Conservation (phyloP, 2,113 vertebrate genomes). For the Excalfactoria chinensis region DNA sequence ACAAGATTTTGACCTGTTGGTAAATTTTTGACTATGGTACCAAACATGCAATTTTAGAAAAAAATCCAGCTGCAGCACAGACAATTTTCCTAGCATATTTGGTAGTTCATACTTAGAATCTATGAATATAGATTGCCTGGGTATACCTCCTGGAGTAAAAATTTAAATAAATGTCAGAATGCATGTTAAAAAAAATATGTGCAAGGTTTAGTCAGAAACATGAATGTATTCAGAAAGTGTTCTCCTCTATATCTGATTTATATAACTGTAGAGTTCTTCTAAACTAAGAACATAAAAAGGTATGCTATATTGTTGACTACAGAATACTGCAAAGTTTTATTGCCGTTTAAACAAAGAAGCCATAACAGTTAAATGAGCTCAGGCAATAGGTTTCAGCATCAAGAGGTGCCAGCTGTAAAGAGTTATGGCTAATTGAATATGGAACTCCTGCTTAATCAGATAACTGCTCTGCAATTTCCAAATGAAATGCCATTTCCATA, state of each 20-base stretch:
- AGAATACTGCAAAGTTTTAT: constrained; percentile 86
- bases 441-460: constrained; percentile 88
- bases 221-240: constrained; percentile 75
- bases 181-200: constrained; percentile 66
- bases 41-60: background rate
- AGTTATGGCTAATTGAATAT: constrained; percentile 90
- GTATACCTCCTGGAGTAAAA: constrained; percentile 54
- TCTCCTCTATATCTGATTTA: constrained; percentile 76
- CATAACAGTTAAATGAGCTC: constrained; percentile 87
- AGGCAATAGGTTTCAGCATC: constrained; percentile 86
- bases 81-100: background rate
- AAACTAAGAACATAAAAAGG: constrained; percentile 83
- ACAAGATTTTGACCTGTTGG: background rate
- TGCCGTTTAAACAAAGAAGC: constrained; percentile 89
- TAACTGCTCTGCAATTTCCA: constrained; percentile 86
- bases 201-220: constrained; percentile 62
- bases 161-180: constrained; percentile 71
- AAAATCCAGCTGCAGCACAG: background rate
- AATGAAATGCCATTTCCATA: constrained; percentile 87
- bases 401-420: constrained; percentile 87
- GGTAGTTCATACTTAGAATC: constrained; percentile 38
- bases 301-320: constrained; percentile 82
- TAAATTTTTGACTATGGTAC: background rate
- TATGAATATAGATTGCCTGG: constrained; percentile 2
- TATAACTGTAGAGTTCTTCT: constrained; percentile 77